phyloP scores from a whole-genome alignment of 2,888 invertebrate species.

The Sarcophaga subvicina region DNA sequence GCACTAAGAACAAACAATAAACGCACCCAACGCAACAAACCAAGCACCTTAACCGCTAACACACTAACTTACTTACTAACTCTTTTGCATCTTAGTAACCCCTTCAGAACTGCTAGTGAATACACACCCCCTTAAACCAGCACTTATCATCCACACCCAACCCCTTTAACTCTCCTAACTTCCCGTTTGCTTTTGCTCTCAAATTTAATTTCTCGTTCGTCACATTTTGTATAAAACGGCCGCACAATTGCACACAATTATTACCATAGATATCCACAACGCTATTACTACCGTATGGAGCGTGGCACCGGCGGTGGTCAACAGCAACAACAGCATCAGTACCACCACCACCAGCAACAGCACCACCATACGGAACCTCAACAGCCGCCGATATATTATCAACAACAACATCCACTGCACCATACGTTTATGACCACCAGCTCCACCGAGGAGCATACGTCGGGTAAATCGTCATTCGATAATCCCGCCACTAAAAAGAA shows the following conservation, averaged over 20 bases:
- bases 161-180: background rate
- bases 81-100: background rate
- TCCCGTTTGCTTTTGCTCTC: background rate
- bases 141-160: background rate
- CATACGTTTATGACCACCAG: constrained; percentile 75
- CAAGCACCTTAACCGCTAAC: constrained; percentile 57
- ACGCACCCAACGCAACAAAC: constrained; percentile 68
- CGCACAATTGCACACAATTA: constrained; percentile 81
- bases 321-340: constrained; percentile 73
- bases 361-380: constrained; percentile 42
- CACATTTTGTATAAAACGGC: constrained; percentile 70
- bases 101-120: background rate
- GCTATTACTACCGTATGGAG: constrained; percentile 81
- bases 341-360: constrained; percentile 54
- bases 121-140: background rate
- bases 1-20: background rate
- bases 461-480: constrained; percentile 79
- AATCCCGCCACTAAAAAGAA: constrained; percentile 81
- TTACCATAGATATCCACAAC: constrained; percentile 80
- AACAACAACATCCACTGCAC: constrained; percentile 71
- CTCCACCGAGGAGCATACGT: constrained; percentile 70
- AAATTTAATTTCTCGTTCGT: constrained; percentile 44
- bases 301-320: constrained; percentile 81
- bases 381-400: constrained; percentile 63
- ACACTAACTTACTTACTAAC: background rate